Evolutionary conservation across 2,888 invertebrate species (phyloP).

Genomic region (Stomorhina lunata): DNA sequence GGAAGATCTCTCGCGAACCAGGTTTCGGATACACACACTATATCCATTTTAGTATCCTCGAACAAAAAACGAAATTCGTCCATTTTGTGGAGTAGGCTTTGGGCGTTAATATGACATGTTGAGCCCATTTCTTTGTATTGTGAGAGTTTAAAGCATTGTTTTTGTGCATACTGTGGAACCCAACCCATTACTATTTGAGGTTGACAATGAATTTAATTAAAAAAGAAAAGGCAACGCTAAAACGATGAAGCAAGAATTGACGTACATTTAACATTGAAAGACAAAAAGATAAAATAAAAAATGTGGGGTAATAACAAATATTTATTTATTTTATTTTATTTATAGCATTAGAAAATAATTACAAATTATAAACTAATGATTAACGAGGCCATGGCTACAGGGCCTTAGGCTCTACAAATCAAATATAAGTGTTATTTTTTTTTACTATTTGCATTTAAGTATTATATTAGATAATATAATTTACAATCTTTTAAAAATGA

Average conservation of each 20-base stretch:
- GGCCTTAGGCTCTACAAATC: too few relatives aligned
- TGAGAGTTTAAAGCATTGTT: slow-evolving; percentile 7
- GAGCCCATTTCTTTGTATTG: slow-evolving; percentile 13
- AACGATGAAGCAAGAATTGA: not conserved
- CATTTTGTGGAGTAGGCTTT: slow-evolving; percentile 40
- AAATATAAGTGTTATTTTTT: too few relatives aligned
- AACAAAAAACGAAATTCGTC: slow-evolving; percentile 38
- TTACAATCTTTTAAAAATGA: too few relatives aligned
- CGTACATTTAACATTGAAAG: not conserved
- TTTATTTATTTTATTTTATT: too few relatives aligned
- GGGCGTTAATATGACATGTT: slow-evolving; percentile 43
- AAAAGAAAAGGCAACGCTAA: not conserved
- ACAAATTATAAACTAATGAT: too few relatives aligned
- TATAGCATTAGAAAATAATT: too few relatives aligned
- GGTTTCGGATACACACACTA: slow-evolving; percentile 47
- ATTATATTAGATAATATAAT: too few relatives aligned
- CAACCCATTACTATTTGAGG: not conserved
- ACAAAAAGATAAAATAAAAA: not conserved
- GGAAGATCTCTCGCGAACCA: slow-evolving; percentile 17
- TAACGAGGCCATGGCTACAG: too few relatives aligned
- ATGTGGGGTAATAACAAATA: too few relatives aligned
- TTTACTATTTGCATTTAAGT: too few relatives aligned
- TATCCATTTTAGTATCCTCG: too few relatives aligned
- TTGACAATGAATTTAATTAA: not conserved
- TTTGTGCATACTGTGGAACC: not conserved